Evolutionary conservation across 2,888 invertebrate genomes (phyloP), one percentile per base, ranked within the genome.

Genomic region (Drosophila paranaensis): DNA sequence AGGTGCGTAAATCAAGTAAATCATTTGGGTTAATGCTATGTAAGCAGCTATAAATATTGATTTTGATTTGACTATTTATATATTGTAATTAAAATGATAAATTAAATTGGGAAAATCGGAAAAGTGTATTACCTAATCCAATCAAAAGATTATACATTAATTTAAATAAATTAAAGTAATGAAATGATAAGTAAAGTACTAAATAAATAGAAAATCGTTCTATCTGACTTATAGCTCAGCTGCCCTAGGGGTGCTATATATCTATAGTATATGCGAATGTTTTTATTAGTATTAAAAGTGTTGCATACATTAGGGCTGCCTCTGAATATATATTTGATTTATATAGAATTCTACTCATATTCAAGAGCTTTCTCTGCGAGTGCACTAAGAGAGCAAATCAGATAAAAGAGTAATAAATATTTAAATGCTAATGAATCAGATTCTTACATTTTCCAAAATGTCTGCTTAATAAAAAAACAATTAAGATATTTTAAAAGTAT

Each of bases 281-380:
- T 30, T 6, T 46, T 46, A 10, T n/a, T 5, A 48, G n/a, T 2
- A 2, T 1, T 16, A 16, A 33, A 33, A 33, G 1, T 33, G 30
- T 33, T 50, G 48, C 48, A 50, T 50, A 50, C n/a, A 16, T 33
- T 50, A 11, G 33, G 48, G 48, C 48, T 0, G 33, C 33, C 11
- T 3, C 10, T 33, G 33, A 33, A 50, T 16, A 50, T 16, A 50
- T 46, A 33, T 30, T 48, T 30, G 2, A 48, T n/a, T 30, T 48
- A 4, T n/a, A 10, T 48, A 48, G 30, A 10, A 48, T n/a, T 6
- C 11, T 11, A n/a, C 6, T 2, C 6, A 30, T 8, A 16, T 2
- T 46, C 4, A 30, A 48, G 16, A 50, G 6, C 3, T 33, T 16
- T 50, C 33, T 50, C 33, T 50, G 33, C 11, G 11, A 1, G n/a